Evolutionary conservation across 30 jellyfish, hydroid and myxozoan genomes (phyloP).

Genomic region (Cassiopea xamachana): DNA sequence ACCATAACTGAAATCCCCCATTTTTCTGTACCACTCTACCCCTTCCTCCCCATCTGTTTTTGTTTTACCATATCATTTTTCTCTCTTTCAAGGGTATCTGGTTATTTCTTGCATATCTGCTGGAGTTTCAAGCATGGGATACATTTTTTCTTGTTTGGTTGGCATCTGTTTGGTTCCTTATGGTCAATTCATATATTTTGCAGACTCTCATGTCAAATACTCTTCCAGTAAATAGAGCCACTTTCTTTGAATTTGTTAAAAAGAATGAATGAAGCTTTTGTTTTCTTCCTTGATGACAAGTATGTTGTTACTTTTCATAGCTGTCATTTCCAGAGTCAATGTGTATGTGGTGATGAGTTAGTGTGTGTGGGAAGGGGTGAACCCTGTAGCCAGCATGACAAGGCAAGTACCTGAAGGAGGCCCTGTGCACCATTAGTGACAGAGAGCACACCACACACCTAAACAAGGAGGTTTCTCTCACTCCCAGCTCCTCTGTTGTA

Average conservation of each 20-base stretch:
- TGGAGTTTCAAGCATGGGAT: conserved; percentile 78
- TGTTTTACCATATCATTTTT: not conserved
- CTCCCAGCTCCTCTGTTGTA: too few relatives aligned
- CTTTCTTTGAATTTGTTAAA: not conserved
- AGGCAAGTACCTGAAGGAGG: too few relatives aligned
- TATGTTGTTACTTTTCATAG: not conserved
- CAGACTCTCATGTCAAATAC: conserved; percentile 33
- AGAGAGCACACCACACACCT: too few relatives aligned
- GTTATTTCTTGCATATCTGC: conserved; percentile 84
- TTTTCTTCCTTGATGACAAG: not conserved
- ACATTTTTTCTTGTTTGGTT: conserved; percentile 80
- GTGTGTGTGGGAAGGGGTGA: too few relatives aligned
- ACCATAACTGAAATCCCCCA: not conserved
- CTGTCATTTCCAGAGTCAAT: too few relatives aligned
- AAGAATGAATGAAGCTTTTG: not conserved
- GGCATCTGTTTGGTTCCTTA: conserved; percentile 81
- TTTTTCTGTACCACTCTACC: not conserved
- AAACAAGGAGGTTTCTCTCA: too few relatives aligned
- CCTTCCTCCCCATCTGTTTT: not conserved
- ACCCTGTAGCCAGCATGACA: too few relatives aligned
- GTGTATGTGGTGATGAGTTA: too few relatives aligned
- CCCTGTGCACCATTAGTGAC: too few relatives aligned
- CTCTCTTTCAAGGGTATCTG: conserved; percentile 71
- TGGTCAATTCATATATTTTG: conserved; percentile 68
- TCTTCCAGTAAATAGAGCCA: not conserved